Evolutionary conservation across 2,888 invertebrate genomes (phyloP), one percentile per base, ranked within the genome.

Genomic region (Meliscaeva auricollis): DNA sequence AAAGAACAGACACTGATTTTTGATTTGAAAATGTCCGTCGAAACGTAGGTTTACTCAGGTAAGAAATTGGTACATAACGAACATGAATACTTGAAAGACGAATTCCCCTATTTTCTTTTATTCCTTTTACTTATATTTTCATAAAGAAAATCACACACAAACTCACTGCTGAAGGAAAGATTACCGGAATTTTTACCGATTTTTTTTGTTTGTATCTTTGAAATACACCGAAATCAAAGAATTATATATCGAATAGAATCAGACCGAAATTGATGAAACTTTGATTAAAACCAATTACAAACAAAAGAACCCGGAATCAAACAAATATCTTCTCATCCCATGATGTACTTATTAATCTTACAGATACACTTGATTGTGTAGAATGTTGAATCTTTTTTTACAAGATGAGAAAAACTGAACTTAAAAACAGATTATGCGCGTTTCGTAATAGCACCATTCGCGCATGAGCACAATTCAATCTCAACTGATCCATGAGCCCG

Each of bases 401-500:
- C n/a, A 41, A n/a, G 41, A 60, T 60, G n/a, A 44, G 26, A 26
- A 46, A 38, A n/a, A 69, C n/a, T n/a, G n/a, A 62, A 17, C n/a
- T n/a, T n/a, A 48, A 66, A 44, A 68, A 68, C 60, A 48, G 22
- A 60, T 50, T 60, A 17, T 38, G n/a, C 44, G 46, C 32, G 35
- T 17, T 32, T 48, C 56, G 26, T 35, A 58, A 41, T 6, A 41
- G 1, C 15, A 20, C 38, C 81, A 62, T 81, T 81, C 81, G 85
- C 85, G 73, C 80, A 54, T 73, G 76, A 81, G 56, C 81, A 77
- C 72, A 68, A 85, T 75, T 85, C 72, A 76, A 81, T 81, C 76
- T 81, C 76, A 81, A 85, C 85, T 85, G 76, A 81, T 85, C 76
- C 80, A 56, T 85, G 60, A 60, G 79, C 64, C 60, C 72, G 80